A percentile compares a stretch with the other conserved stretches of the same genome.
phyloP scores from a whole-genome alignment of 1,140 invertebrate genomes.

The Himalopsyche phryganea region DNA sequence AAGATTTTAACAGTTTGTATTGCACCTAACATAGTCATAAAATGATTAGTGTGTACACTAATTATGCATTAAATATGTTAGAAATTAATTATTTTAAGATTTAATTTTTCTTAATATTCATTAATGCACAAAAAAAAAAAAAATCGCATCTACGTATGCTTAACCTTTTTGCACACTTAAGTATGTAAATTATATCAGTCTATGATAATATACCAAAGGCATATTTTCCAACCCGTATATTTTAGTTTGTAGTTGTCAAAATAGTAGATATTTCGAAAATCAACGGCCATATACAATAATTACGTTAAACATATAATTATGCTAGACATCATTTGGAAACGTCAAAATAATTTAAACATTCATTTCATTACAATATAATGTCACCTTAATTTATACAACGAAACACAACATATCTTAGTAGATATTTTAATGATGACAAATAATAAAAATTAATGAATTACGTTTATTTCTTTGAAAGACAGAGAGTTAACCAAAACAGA shows the following conservation, averaged over 20 bases:
- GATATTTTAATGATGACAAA: neutral
- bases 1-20: too few species aligned
- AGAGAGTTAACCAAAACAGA: too few species aligned
- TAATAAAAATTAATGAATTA: neutral
- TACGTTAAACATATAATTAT: neutral
- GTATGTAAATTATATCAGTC: neutral
- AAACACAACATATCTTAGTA: neutral
- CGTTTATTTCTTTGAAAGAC: too few species aligned
- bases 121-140: neutral
- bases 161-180: neutral
- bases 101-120: too few species aligned
- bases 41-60: too few species aligned
- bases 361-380: neutral
- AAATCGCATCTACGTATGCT: neutral
- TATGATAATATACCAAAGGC: constrained; percentile 2
- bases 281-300: neutral
- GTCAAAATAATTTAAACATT: neutral
- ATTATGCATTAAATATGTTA: too few species aligned
- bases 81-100: too few species aligned
- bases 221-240: neutral
- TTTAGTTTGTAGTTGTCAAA: neutral
- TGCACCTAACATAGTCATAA: too few species aligned
- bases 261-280: constrained; percentile 7
- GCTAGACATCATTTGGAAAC: neutral
- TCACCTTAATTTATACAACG: neutral